phyloP scores from a whole-genome alignment of 1,140 invertebrate genomes.

The Notospermus geniculatus region DNA sequence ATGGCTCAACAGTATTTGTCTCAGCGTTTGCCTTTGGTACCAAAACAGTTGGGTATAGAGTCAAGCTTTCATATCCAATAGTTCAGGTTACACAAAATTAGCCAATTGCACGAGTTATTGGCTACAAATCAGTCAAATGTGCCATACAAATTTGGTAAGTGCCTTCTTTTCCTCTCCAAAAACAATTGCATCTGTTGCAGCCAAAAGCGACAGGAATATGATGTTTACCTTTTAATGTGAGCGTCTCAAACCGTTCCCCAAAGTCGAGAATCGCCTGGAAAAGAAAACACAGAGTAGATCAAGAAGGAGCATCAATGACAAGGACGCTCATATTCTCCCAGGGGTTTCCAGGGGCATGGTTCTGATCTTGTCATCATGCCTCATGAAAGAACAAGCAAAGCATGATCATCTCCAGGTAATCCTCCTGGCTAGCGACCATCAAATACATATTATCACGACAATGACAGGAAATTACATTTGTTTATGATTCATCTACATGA shows the following conservation, averaged over 20 bases:
- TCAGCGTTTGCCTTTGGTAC: not conserved
- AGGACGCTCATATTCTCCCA: not conserved
- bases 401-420: not conserved
- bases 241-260: conserved; percentile 41
- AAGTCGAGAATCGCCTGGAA: conserved; percentile 39
- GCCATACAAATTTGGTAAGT: too few species aligned
- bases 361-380: not conserved
- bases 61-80: not conserved
- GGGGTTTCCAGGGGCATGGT: not conserved
- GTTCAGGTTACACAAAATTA: conserved; percentile 1
- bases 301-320: not conserved
- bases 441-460: not conserved
- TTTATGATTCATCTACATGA: too few species aligned
- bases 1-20: not conserved
- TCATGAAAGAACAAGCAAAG: conserved; percentile 1
- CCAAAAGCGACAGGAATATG: too few species aligned
- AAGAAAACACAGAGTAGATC: conserved; percentile 10
- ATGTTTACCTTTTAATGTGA: conserved; percentile 42
- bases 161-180: too few species aligned
- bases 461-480: too few species aligned
- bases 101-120: too few species aligned
- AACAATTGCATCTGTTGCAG: too few species aligned
- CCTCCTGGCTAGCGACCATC: not conserved
- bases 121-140: too few species aligned
- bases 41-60: not conserved